Evolutionary conservation across 1,140 invertebrate genomes (phyloP).

Genomic region (Sycophila sp.): DNA sequence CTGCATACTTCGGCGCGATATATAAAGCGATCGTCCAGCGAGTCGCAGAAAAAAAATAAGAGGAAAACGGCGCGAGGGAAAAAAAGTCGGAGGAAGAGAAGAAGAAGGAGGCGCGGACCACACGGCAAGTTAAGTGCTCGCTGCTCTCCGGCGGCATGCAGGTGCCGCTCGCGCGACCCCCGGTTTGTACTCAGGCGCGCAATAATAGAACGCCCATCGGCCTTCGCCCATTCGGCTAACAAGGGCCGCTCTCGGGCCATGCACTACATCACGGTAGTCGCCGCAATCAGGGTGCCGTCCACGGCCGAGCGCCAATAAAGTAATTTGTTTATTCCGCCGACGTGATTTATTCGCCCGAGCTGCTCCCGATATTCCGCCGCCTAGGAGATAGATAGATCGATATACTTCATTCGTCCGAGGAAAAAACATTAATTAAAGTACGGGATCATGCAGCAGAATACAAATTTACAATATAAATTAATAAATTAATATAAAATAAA

Average conservation of each 20-base stretch:
- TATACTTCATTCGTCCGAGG: too few relatives aligned
- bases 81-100: too few relatives aligned
- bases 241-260: neutral
- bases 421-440: too few relatives aligned
- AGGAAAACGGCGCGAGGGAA: neutral
- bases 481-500: neutral
- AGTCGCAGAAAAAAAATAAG: neutral
- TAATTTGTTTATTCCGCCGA: conserved; percentile 22
- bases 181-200: too few relatives aligned
- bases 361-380: neutral
- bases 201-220: conserved; percentile 15
- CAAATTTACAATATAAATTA: too few relatives aligned
- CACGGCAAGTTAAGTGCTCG: neutral
- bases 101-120: neutral
- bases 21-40: too few relatives aligned
- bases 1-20: too few relatives aligned
- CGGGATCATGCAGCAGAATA: too few relatives aligned
- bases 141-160: neutral
- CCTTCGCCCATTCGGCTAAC: neutral
- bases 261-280: neutral
- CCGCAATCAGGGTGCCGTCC: neutral
- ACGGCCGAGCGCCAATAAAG: neutral
- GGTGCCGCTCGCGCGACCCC: neutral
- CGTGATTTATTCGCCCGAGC: neutral
- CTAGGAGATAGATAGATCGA: too few relatives aligned